phyloP scores from a whole-genome alignment of 2,888 invertebrate genomes.

The Clusia tigrina region DNA sequence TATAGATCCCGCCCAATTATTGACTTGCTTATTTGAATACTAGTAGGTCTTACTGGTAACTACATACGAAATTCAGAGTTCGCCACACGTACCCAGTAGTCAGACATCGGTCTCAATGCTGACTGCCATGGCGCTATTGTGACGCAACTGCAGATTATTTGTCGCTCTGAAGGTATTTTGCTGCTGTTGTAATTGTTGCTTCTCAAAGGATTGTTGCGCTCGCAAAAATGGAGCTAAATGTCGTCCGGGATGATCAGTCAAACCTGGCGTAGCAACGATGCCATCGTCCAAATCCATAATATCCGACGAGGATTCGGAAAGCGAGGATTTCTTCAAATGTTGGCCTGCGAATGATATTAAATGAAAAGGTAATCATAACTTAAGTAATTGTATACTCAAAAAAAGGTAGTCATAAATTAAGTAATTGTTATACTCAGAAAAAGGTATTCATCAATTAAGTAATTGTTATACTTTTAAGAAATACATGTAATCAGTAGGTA shows the following conservation, averaged over 20 bases:
- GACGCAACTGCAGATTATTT: slow-evolving; percentile 65
- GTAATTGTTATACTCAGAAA: no score
- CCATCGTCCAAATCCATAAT: slow-evolving; percentile 93
- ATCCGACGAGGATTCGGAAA: slow-evolving; percentile 89
- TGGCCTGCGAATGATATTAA: slow-evolving; percentile 72
- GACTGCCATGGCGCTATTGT: slow-evolving; percentile 84
- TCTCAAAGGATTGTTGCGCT: slow-evolving; percentile 62
- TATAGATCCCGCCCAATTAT: no score
- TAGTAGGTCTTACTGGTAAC: no score
- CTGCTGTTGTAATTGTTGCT: slow-evolving; percentile 62
- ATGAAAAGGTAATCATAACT: slow-evolving; percentile 23
- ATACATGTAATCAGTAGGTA: no score
- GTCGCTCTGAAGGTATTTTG: slow-evolving; percentile 51
- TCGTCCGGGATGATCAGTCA: slow-evolving; percentile 65
- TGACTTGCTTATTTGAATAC: no score
- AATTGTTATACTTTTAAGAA: no score
- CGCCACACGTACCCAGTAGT: slow-evolving; percentile 82
- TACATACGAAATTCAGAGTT: no score
- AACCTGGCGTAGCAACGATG: slow-evolving; percentile 67
- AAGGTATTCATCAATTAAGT: no score
- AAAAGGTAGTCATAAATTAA: no score
- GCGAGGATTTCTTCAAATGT: slow-evolving; percentile 86
- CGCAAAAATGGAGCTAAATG: slow-evolving; percentile 65
- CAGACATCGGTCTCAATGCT: slow-evolving; percentile 96
- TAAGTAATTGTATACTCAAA: no score